phyloP scores from a whole-genome alignment of 1,140 invertebrate genomes.

The Brachionus rotundiformis region DNA sequence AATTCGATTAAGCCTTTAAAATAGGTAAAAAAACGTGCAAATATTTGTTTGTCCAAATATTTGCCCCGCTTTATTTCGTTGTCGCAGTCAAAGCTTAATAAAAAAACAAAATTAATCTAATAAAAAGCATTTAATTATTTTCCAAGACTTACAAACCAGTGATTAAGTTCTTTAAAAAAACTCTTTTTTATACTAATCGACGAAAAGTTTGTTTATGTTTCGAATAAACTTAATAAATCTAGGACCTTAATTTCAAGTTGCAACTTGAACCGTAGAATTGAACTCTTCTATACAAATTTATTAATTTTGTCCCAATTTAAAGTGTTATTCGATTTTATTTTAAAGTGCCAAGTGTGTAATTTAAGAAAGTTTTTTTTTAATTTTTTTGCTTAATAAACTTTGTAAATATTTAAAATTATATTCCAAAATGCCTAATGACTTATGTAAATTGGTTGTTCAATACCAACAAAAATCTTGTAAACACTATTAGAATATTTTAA shows the following conservation, averaged over 20 bases:
- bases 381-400: not conserved
- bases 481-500: not conserved
- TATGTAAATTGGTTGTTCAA: constrained; percentile 42
- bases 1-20: constrained; percentile 34
- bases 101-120: constrained; percentile 46
- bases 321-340: not conserved
- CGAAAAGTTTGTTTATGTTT: constrained; percentile 22
- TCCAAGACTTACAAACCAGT: constrained; percentile 3
- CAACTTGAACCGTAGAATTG: constrained; percentile 36
- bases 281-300: constrained; percentile 38
- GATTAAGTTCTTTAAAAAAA: constrained; percentile 23
- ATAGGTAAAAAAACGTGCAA: constrained; percentile 38
- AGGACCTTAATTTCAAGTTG: not conserved
- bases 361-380: not conserved
- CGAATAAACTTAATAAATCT: not conserved
- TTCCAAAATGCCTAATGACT: constrained; percentile 21
- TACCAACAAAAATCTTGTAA: not conserved
- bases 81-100: not conserved
- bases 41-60: constrained; percentile 48
- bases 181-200: constrained; percentile 23
- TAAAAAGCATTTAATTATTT: constrained; percentile 47
- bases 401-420: not conserved
- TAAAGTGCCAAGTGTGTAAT: constrained; percentile 10
- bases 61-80: not conserved
- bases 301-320: constrained; percentile 27